Conservation (phyloP, 2,797 vertebrate genomes). For the Denticeps clupeoides region DNA sequence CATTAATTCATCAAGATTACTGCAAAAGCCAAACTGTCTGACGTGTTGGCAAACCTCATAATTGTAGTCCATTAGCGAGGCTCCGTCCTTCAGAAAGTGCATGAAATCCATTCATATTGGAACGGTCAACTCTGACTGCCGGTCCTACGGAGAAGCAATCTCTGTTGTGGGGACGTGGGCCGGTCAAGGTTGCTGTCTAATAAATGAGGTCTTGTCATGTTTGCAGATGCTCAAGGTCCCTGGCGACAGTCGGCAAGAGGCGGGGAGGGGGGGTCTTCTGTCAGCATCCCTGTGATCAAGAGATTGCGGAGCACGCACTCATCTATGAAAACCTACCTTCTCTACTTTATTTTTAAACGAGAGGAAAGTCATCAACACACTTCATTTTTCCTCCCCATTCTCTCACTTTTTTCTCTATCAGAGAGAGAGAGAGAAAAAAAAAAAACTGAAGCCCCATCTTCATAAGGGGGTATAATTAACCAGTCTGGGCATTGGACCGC, state of each 20-base stretch:
- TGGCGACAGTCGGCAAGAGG: constrained; percentile 31
- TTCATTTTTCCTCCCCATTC: neutral
- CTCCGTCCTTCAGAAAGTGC: constrained; percentile 33
- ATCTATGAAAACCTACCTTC: neutral
- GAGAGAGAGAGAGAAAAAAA: neutral
- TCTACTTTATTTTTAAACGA: neutral
- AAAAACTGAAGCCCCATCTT: neutral
- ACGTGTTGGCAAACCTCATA: constrained; percentile 15
- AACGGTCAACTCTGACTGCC: constrained; percentile 22
- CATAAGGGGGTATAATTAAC: constrained; percentile 53
- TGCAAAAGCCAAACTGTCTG: constrained; percentile 9
- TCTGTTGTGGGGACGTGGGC: constrained; percentile 34
- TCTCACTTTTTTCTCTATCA: neutral
- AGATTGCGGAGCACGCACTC: constrained; percentile 28
- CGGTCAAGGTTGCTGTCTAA: constrained; percentile 49
- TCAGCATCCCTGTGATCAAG: constrained; percentile 34
- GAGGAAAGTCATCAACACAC: too few relatives aligned
- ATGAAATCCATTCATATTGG: constrained; percentile 29
- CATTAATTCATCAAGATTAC: constrained; percentile 11
- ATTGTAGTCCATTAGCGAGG: constrained; percentile 13
- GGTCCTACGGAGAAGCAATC: constrained; percentile 34
- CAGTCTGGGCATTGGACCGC: constrained; percentile 49
- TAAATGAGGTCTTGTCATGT: constrained; percentile 50
- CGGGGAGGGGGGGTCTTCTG: constrained; percentile 26
- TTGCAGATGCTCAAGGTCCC: constrained; percentile 47